Conservation (phyloP, 2,797 vertebrate genomes). For the Mormyrus proboscirostris region DNA sequence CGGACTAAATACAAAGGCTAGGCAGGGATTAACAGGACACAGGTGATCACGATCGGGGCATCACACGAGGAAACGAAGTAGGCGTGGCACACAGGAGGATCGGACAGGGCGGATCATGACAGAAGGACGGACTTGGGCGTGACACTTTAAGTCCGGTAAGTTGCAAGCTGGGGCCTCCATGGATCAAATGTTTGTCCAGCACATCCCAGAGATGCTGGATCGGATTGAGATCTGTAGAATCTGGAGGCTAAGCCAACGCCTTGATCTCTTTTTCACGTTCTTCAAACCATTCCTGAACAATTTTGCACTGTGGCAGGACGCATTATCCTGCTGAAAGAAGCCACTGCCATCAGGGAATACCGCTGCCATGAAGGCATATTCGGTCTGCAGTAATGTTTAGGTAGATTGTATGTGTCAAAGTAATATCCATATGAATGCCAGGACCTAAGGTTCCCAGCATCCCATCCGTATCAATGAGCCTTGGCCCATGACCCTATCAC, state of each 20-base stretch:
- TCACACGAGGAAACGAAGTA: too few relatives aligned
- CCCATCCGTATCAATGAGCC: not conserved
- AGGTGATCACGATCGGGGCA: too few relatives aligned
- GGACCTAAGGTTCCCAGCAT: not conserved
- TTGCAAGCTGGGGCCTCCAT: not conserved
- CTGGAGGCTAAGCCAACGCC: not conserved
- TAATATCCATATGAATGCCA: not conserved
- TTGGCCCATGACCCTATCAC: not conserved
- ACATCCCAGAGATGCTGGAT: not conserved
- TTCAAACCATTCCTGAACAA: not conserved
- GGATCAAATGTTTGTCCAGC: not conserved
- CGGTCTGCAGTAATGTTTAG: not conserved
- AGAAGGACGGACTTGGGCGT: too few relatives aligned
- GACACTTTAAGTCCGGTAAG: not conserved
- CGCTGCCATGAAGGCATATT: not conserved
- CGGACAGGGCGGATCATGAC: too few relatives aligned
- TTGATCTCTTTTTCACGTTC: not conserved
- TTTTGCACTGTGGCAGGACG: not conserved
- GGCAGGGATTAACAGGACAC: too few relatives aligned
- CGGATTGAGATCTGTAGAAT: not conserved
- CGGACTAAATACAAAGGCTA: too few relatives aligned
- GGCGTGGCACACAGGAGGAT: too few relatives aligned
- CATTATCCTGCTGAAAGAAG: not conserved
- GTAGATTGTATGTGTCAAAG: not conserved
- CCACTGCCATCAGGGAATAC: not conserved